Percentiles rank a stretch among this genome's conserved stretches.
Evolutionary conservation across 2,113 vertebrate species (phyloP).

Genomic region (Callocephalon fimbriatum): DNA sequence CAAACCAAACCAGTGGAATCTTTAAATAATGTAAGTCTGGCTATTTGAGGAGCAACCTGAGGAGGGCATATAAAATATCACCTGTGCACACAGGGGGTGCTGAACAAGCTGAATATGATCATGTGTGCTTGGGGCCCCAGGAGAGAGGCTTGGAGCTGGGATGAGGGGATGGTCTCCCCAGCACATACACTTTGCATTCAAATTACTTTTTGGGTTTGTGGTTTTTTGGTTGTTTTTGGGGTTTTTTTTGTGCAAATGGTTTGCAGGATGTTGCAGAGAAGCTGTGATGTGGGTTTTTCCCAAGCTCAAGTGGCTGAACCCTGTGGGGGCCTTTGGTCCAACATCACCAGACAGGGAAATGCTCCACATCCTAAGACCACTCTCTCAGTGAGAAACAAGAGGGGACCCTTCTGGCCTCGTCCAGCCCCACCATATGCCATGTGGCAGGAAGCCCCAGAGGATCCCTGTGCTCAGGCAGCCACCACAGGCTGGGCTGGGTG

Average conservation of each 20-base stretch:
- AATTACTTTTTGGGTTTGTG: neutral
- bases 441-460: neutral
- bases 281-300: neutral
- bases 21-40: neutral
- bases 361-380: neutral
- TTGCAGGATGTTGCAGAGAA: neutral
- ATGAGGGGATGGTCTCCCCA: neutral
- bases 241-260: neutral
- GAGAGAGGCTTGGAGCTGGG: rapidly evolving
- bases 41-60: neutral
- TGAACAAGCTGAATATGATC: neutral
- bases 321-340: neutral
- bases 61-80: neutral
- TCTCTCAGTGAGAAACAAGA: neutral
- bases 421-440: rapidly evolving
- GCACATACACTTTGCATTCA: neutral
- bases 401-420: neutral
- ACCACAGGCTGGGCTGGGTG: rapidly evolving
- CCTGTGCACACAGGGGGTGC: rapidly evolving
- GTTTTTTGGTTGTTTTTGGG: no score
- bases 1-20: neutral
- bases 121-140: neutral
- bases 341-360: neutral
- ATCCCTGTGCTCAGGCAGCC: rapidly evolving
- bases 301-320: neutral